A percentile compares a stretch with the other conserved stretches of the same genome.
phyloP scores from a whole-genome alignment of 2,797 vertebrate genomes.

The Lemur catta region DNA sequence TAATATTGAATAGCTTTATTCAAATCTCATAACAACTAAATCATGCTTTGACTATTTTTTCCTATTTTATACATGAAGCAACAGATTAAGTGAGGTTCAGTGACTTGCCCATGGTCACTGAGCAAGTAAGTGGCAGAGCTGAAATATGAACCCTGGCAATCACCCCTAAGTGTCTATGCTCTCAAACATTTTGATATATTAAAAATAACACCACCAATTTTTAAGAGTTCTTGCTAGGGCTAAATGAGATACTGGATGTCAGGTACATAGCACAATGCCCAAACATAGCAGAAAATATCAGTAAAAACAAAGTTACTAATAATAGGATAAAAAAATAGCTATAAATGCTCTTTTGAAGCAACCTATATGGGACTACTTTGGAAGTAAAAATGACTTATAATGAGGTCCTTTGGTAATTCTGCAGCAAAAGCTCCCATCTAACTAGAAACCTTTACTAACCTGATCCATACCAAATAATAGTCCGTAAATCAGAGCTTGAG shows the following conservation, averaged over 20 bases:
- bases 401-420: background rate
- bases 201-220: background rate
- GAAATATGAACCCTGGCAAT: background rate
- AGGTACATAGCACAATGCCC: background rate
- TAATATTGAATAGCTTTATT: background rate
- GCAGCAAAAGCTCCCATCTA: background rate
- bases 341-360: background rate
- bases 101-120: background rate
- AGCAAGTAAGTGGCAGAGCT: background rate
- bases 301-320: background rate
- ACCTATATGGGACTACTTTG: background rate
- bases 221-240: background rate
- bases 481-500: background rate
- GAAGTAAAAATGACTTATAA: background rate
- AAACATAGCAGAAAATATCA: background rate
- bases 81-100: background rate
- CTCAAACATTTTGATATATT: background rate
- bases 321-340: background rate
- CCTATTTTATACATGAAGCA: background rate
- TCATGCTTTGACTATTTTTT: background rate
- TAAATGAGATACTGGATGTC: background rate
- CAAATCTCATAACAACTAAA: background rate
- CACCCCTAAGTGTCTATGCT: background rate
- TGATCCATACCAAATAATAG: background rate
- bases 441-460: background rate